These are phyloP conservation scores for Alca torda DNA, from an alignment of 2,797 vertebrate species.

Conservation along the genomic window DNA sequence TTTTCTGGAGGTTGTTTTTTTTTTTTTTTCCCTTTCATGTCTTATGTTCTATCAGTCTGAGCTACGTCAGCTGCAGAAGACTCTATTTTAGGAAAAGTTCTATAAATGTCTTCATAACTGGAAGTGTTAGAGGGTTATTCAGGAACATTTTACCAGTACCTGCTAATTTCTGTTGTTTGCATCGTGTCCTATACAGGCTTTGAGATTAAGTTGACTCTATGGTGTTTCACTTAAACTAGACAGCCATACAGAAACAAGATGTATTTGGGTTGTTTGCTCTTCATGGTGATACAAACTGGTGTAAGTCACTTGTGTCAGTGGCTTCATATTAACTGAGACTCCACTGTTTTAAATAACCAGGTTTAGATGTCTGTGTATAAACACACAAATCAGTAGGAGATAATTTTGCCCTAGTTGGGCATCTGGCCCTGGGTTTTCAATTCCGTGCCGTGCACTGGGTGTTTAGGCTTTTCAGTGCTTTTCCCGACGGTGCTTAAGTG, in stretches of 20 bases:
- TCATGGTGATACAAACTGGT: background rate
- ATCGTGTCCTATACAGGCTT: background rate
- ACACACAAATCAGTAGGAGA: background rate
- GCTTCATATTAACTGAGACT: background rate
- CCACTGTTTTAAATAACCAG: background rate
- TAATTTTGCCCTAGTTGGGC: background rate
- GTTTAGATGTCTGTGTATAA: background rate
- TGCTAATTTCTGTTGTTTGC: background rate
- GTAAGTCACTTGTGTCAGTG: background rate
- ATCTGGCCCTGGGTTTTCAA: background rate
- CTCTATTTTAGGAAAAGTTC: background rate
- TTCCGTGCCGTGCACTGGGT: accelerated
- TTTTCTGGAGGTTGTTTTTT: background rate
- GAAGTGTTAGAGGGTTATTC: background rate
- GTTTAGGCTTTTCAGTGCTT: background rate
- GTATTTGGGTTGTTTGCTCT: background rate
- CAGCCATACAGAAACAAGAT: background rate
- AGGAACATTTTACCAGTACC: background rate
- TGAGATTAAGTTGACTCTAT: background rate
- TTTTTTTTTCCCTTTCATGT: background rate
- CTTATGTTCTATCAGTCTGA: background rate
- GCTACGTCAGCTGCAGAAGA: background rate
- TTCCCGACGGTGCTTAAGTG: background rate
- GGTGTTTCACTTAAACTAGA: background rate
- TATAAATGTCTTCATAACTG: background rate